Percentiles rank a stretch among this genome's conserved stretches.
These are phyloP conservation scores for Hypocryptadius cinnamomeus DNA, from an alignment of 2,113 vertebrate species.

Conservation along the genomic window DNA sequence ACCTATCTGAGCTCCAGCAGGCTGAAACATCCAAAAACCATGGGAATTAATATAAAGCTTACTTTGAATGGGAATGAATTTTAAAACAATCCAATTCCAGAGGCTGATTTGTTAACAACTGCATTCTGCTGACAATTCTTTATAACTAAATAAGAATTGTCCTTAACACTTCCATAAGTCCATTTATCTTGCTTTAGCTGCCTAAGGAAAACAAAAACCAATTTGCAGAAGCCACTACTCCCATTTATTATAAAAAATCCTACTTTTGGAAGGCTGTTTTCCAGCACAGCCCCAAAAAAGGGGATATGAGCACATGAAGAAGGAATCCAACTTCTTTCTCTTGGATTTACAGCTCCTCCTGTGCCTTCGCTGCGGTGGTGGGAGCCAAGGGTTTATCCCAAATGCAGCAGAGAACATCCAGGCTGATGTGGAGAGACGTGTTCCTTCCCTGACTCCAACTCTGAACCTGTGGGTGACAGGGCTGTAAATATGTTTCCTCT, in stretches of 20 bases:
- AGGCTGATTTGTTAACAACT: not conserved
- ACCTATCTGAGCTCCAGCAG: not conserved
- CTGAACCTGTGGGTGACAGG: not conserved
- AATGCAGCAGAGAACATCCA: not conserved
- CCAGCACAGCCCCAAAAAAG: not conserved
- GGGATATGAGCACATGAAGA: not conserved
- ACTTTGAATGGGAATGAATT: not conserved
- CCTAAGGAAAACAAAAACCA: not conserved
- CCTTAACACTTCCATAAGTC: not conserved
- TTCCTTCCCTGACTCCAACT: not conserved
- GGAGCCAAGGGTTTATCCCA: not conserved
- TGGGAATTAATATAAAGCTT: not conserved
- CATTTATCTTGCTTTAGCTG: not conserved
- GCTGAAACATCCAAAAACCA: not conserved
- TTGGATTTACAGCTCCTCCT: not conserved
- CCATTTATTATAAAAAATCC: not conserved
- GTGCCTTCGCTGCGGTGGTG: accelerated
- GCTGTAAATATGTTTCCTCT: not conserved
- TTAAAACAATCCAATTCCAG: not conserved
- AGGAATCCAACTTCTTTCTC: not conserved
- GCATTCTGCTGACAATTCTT: not conserved
- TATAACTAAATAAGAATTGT: not conserved
- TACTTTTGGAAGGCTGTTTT: not conserved
- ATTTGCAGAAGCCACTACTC: not conserved
- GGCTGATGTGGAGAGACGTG: not conserved